Percentiles rank a stretch among this genome's conserved stretches.
These are phyloP conservation scores for Elegia similella DNA, from an alignment of 2,888 invertebrate genomes.

Conservation along the genomic window DNA sequence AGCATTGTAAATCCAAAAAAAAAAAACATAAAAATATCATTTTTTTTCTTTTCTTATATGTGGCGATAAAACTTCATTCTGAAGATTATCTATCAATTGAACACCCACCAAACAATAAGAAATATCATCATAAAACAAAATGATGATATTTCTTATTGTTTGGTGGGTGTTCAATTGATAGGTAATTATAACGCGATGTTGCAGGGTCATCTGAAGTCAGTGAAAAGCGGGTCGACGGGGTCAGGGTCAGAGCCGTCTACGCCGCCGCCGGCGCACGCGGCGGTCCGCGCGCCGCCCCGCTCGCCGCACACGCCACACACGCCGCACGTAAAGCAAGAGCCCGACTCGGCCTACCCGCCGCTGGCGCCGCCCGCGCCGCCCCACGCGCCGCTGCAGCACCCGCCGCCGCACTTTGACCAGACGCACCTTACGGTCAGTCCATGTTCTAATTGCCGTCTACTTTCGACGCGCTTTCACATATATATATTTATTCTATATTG, in stretches of 20 bases:
- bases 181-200: neutral
- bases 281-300: slow-evolving; percentile 49
- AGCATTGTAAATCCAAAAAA: no score
- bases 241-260: slow-evolving; percentile 76
- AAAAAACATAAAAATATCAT: no score
- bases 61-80: no score
- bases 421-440: slow-evolving; percentile 56
- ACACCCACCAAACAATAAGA: no score
- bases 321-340: slow-evolving; percentile 84
- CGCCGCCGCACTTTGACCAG: slow-evolving; percentile 41
- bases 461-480: neutral
- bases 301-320: slow-evolving; percentile 76
- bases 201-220: slow-evolving; percentile 61
- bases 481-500: neutral
- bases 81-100: neutral
- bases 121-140: neutral
- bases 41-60: no score
- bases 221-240: slow-evolving; percentile 66
- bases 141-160: neutral
- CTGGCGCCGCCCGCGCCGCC: slow-evolving; percentile 54
- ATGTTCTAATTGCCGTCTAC: neutral
- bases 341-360: slow-evolving; percentile 72
- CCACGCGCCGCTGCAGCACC: slow-evolving; percentile 65
- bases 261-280: slow-evolving; percentile 73
- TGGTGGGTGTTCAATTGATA: no score